Base-by-base conservation (phyloP, 2,113 vertebrate species). In the Oreochromis aureus region DNA sequence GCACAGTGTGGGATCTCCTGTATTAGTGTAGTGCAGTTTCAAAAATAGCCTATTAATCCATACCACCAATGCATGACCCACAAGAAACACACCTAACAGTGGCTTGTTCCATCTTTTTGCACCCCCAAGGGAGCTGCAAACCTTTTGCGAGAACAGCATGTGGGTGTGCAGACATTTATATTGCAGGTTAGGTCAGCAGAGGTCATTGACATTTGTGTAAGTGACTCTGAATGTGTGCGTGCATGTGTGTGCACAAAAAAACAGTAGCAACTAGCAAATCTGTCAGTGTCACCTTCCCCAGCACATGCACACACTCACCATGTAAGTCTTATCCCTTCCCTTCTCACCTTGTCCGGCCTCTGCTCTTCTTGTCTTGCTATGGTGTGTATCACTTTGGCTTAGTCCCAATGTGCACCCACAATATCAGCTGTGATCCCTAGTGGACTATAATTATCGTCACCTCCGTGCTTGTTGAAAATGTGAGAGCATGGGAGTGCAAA, bases 401-500 rank as follows among this genome's bases (percentile, higher is more conserved):
- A 46, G 55, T 85, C 48, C 80, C 53, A 87, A 3, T 71, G 63
- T 87, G 87, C 80, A 76, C 76, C 80, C 51, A 56, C 56, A 5
- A n/a, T 19, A 87, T 80, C 54, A 82, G 44, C 71, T 80, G 63
- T 88, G 91, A 91, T 87, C 56, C 39, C 71, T 34, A 82, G 81
- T 85, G 86, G 80, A 86, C 85, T 89, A 78, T 91, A 88, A 91
- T 89, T 80, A 90, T 80, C 85, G 9, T 85, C 86, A 86, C 86
- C 84, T 87, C 69, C 71, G 30, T 51, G 39, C 80, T 59, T 46
- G 79, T 63, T 82, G 81, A 87, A 83, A 87, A 86, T 89, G 87
- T 80, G 85, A 81, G 61, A 36, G 73, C 53, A 79, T 12, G n/a
- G 41, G 39, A 46, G 80, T 13, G 39, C 71, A 82, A 86, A 87